These are phyloP conservation scores for Leucoraja erinaceus DNA, from an alignment of 2,113 vertebrate species.

Conservation along the genomic window DNA sequence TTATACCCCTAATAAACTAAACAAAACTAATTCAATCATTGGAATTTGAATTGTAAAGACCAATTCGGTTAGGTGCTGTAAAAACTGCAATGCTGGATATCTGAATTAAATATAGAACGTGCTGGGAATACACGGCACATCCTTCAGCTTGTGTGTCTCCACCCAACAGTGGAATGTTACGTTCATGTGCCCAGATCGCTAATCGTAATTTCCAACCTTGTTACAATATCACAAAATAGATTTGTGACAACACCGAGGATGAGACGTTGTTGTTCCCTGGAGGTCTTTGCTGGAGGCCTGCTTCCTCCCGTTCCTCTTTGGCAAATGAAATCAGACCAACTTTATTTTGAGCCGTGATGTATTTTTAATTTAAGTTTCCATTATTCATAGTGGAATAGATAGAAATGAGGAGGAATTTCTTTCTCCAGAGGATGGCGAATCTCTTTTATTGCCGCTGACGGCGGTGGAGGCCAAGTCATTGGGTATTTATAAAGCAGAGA, in stretches of 20 bases:
- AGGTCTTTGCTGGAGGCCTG: background rate
- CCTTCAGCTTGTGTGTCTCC: background rate
- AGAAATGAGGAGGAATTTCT: too few species aligned
- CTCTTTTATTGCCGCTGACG: too few species aligned
- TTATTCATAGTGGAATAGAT: background rate
- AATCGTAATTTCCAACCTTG: background rate
- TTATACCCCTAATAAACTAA: too few species aligned
- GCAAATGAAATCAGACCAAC: background rate
- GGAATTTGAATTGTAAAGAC: background rate
- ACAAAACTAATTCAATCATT: background rate
- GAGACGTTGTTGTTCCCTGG: background rate
- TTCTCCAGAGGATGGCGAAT: too few species aligned
- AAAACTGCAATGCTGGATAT: background rate
- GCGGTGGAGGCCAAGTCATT: too few species aligned
- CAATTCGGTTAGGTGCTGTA: background rate
- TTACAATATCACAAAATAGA: background rate
- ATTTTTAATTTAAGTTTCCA: conserved; percentile 2
- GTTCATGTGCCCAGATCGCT: background rate
- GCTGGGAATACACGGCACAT: background rate
- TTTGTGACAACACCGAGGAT: background rate
- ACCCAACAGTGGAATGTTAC: conserved; percentile 3
- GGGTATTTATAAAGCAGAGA: too few species aligned
- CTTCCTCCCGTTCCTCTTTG: background rate
- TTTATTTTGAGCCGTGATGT: background rate
- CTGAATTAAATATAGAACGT: background rate